Evolutionary conservation across 2,113 vertebrate species (phyloP).

Genomic region (Boulengeromyrus knoepffleri): DNA sequence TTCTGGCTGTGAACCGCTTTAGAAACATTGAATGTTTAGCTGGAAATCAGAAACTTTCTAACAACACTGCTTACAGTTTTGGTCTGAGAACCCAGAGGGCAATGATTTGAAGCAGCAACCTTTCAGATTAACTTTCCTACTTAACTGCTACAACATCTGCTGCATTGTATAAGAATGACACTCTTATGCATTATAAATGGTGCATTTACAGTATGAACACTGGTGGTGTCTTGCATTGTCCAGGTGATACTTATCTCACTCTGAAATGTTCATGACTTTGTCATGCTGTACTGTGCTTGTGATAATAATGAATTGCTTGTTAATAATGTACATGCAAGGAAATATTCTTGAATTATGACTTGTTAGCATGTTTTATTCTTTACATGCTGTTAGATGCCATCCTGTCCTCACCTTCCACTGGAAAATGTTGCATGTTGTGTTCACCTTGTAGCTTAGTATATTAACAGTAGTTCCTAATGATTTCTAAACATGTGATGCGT

Average conservation of each 20-base stretch:
- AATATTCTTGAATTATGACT: background rate
- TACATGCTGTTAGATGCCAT: background rate
- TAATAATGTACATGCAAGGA: background rate
- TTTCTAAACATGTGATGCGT: background rate
- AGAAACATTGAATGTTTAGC: background rate
- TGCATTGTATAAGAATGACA: background rate
- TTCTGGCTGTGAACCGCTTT: background rate
- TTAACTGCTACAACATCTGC: background rate
- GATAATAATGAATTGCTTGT: background rate
- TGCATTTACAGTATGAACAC: background rate
- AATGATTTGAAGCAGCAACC: background rate
- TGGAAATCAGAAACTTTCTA: background rate
- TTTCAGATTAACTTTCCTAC: background rate
- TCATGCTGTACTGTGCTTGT: background rate
- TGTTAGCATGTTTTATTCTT: background rate
- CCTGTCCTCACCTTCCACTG: background rate
- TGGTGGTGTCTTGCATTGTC: background rate
- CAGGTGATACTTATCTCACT: background rate
- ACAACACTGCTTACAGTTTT: background rate
- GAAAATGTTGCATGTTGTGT: background rate
- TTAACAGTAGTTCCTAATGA: background rate
- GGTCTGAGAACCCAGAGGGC: background rate
- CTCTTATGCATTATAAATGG: background rate
- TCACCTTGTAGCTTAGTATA: background rate
- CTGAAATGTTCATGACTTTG: background rate